Percentiles rank a stretch among this genome's conserved stretches.
Conservation (phyloP, 2,888 invertebrate genomes). For the Acleris emargana region DNA sequence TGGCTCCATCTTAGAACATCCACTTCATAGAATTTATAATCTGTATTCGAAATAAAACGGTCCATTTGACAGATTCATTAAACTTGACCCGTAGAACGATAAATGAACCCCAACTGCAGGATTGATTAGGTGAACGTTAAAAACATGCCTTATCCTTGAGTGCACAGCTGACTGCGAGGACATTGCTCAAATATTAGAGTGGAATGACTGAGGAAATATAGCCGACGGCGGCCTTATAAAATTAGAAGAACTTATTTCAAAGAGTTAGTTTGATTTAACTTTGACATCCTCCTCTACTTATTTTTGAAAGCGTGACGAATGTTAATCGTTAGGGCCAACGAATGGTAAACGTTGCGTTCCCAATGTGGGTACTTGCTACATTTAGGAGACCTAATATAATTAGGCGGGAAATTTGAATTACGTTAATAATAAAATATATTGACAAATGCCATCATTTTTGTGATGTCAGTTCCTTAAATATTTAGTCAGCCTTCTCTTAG, state of each 20-base stretch:
- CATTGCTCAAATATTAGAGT: background rate
- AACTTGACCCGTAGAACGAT: slow-evolving; percentile 33
- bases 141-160: slow-evolving; percentile 28
- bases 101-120: slow-evolving; percentile 5
- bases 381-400: background rate
- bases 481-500: slow-evolving; percentile 9
- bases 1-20: slow-evolving; percentile 68
- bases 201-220: background rate
- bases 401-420: background rate
- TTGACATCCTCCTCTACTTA: slow-evolving; percentile 4
- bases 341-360: slow-evolving; percentile 1
- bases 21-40: slow-evolving; percentile 45
- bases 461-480: slow-evolving; percentile 11
- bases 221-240: slow-evolving; percentile 5
- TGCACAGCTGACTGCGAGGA: background rate
- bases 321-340: slow-evolving; percentile 9
- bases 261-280: background rate
- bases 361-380: slow-evolving; percentile 1
- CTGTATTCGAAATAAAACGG: slow-evolving; percentile 56
- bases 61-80: slow-evolving; percentile 62
- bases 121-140: slow-evolving; percentile 16
- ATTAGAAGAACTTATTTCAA: background rate
- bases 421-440: background rate
- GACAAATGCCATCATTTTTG: background rate
- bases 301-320: slow-evolving; percentile 14